Base-by-base conservation (phyloP, 2,797 vertebrate genomes). In the Picus viridis region DNA sequence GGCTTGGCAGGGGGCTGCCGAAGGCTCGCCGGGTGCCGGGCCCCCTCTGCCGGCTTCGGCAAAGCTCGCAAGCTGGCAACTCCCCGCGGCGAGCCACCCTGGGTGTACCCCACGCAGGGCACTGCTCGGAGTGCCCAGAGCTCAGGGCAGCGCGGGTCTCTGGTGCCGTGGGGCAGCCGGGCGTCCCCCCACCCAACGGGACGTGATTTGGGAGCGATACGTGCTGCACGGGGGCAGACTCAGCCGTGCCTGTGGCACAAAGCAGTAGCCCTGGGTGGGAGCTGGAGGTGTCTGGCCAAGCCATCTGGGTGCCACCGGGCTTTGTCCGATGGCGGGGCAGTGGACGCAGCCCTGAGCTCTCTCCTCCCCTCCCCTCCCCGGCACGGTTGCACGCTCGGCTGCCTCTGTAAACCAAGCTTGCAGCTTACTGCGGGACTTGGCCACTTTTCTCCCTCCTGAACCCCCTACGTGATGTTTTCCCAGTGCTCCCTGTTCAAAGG, bases 41-140 rank as follows among this genome's bases (percentile, higher is more conserved):
- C 87, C 93, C 96, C 96, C 97, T 96, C 97, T 97, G 84, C 95
- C 84, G 96, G 95, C 86, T 51, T 6, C 2, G 19, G 27, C 36
- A 72, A 57, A 57, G 82, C 49, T 85, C 81, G 68, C 70, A 78
- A 30, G 75, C 27, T 2, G 3, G 12, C 15, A 62, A 22, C 8
- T 17, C 5, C 5, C 7, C 17, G 79, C 39, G 57, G 67, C 2
- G 11, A 78, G 23, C 43, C 0, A 5, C 61, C 6, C 39, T 27
- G 68, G 9, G 39, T 20, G 58, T 82, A 41, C 18, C n/a, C 78
- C 16, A 2, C 9, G 57, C 18, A 0, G 10, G 27, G 34, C 72
- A 74, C 71, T 43, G 26, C 26, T 13, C 1, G 0, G 49, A n/a
- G 47, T 34, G n/a, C 18, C 7, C 20, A 20, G 70, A 58, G 7